Evolutionary conservation across 2,113 vertebrate genomes (phyloP), one percentile per base, ranked within the genome.

Genomic region (Scartelaos histophorus): DNA sequence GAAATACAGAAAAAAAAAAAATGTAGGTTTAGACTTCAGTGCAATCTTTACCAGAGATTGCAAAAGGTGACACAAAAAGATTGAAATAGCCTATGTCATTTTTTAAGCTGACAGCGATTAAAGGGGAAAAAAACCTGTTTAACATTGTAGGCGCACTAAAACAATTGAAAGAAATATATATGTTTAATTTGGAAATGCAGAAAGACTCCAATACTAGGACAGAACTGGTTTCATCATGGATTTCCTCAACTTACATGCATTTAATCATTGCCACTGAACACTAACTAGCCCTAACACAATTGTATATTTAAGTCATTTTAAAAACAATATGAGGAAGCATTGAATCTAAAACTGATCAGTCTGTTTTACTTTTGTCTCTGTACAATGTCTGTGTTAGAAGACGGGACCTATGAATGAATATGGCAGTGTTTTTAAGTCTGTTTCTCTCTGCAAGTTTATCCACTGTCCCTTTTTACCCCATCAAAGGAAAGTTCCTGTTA

Each of bases 1-100:
- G 13, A 15, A 47, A 64, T 34, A 67, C 49, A 13, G 58, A 67
- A 43, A 10, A 9, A 47, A 67, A 43, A 10, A 9, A 47, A 67
- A 84, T 1, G 45, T 17, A 79, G 69, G 69, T 24, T n/a, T 25
- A 58, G 5, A 57, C 56, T 13, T 22, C 67, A n/a, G 51, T 34
- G 66, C 21, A 19, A 34, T 7, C 65, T 58, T 53, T 51, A 53
- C 62, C 49, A 69, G 58, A 19, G 43, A 60, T 51, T 72, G 57
- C 49, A 53, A 35, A 25, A 11, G 16, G 60, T 38, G 61, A 38
- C 34, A 29, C 25, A 12, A 12, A 9, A 64, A 64, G 19, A 38
- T n/a, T 43, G 34, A 64, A 10, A 21, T n/a, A 29, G 29, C 29
- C 29, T 29, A 10, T 64, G 16, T 35, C 16, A 43, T 19, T 34